phyloP scores from a whole-genome alignment of 2,113 vertebrate species.

The Notechis scutatus region DNA sequence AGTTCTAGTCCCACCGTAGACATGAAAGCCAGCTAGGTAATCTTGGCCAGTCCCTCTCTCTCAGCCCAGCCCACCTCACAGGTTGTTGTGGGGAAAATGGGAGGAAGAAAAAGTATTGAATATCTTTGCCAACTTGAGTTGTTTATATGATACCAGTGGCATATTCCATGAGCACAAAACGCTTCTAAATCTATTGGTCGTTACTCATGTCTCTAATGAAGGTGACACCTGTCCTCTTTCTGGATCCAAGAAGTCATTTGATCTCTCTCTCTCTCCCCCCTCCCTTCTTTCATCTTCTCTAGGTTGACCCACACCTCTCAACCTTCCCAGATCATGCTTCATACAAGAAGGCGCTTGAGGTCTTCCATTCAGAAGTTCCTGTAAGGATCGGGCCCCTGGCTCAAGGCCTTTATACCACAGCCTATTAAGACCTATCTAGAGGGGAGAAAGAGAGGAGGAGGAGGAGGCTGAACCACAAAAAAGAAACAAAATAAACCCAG shows the following conservation, averaged over 20 bases:
- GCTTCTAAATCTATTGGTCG: background rate
- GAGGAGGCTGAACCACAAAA: background rate
- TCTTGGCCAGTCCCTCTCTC: background rate
- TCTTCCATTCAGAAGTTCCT: constrained; percentile 58
- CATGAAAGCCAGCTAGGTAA: background rate
- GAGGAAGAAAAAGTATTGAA: background rate
- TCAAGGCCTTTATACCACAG: constrained; percentile 54
- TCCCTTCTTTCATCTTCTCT: background rate
- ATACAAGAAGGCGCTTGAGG: constrained; percentile 63
- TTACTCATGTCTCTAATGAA: background rate
- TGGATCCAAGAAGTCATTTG: background rate
- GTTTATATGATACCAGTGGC: background rate
- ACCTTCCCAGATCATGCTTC: constrained; percentile 74
- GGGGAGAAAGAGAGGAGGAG: too few relatives aligned
- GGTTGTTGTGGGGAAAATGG: background rate
- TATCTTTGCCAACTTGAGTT: background rate
- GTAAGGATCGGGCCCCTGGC: constrained; percentile 52
- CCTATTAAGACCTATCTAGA: background rate
- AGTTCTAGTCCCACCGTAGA: background rate
- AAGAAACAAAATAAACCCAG: background rate
- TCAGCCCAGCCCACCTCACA: background rate
- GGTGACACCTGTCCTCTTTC: background rate
- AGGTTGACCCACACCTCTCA: constrained; percentile 78
- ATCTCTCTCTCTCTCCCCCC: background rate
- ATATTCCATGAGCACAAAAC: background rate